phyloP scores from a whole-genome alignment of 2,888 invertebrate species.

The Agrilus cyanescens region DNA sequence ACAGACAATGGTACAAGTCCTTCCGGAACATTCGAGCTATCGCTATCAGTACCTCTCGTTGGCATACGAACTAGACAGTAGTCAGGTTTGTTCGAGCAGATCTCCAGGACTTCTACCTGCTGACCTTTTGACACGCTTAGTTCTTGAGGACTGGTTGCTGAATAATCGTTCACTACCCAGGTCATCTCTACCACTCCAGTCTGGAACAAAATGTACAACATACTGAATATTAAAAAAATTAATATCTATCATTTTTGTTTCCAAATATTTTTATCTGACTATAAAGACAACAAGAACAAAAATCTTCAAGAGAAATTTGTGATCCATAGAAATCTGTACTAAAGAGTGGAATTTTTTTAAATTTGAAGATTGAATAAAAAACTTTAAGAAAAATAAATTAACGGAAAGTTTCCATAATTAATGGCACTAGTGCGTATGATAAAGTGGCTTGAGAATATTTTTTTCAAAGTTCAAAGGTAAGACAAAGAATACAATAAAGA shows the following conservation, averaged over 20 bases:
- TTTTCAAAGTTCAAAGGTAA: too few relatives aligned
- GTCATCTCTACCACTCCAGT: slow-evolving; percentile 75
- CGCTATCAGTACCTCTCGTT: slow-evolving; percentile 37
- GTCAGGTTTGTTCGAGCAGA: slow-evolving; percentile 53
- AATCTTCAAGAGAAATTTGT: too few relatives aligned
- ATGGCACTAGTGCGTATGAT: too few relatives aligned
- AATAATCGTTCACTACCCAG: slow-evolving; percentile 83
- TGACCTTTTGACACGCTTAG: slow-evolving; percentile 80
- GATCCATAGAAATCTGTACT: too few relatives aligned
- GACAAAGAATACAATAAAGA: too few relatives aligned
- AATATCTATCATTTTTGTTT: not conserved
- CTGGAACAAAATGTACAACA: slow-evolving; percentile 37
- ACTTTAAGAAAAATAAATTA: too few relatives aligned
- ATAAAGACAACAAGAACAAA: too few relatives aligned
- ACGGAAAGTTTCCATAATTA: too few relatives aligned
- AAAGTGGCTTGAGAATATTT: too few relatives aligned
- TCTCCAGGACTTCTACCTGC: slow-evolving; percentile 85
- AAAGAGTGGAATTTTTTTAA: too few relatives aligned
- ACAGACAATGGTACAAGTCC: slow-evolving; percentile 72
- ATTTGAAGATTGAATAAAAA: too few relatives aligned
- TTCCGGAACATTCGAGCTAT: slow-evolving; percentile 43
- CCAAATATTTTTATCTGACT: too few relatives aligned
- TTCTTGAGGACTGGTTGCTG: slow-evolving; percentile 65
- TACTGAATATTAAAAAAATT: not conserved
- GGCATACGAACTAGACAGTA: slow-evolving; percentile 60